Base-by-base conservation (phyloP, 2,113 vertebrate genomes). In the Lycaon pictus region DNA sequence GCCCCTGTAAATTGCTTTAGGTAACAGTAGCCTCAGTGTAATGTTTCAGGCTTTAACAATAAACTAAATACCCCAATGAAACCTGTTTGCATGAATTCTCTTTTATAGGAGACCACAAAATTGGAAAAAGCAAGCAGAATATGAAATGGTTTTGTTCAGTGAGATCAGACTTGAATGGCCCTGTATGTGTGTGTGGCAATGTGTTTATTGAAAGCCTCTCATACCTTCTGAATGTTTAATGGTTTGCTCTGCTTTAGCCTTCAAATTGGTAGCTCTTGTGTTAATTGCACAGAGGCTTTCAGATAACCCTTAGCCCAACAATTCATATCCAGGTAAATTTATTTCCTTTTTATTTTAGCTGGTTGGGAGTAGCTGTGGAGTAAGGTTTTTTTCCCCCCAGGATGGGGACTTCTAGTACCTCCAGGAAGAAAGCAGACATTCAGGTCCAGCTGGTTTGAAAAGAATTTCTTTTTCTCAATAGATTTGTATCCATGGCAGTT, bases 221-320 rank as follows among this genome's bases (percentile, higher is more conserved):
- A 84, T 15, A 92, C 9, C 8, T 96, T 96, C 56, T 72, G 48
- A n/a, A 92, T 85, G 25, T 79, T 89, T 92, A 95, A 93, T 93
- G 69, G 25, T 96, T 94, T 95, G 10, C 16, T 81, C 6, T 84
- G 71, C 27, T 90, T 96, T 92, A 58, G 35, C 32, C 37, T 81
- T 97, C 43, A 96, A 71, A 93, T 87, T 12, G 48, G 15, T 23
- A 91, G 56, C 37, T 84, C 29, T 91, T 93, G n/a, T 94, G 55
- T 90, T 96, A 96, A 90, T 87, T 94, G 55, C 22, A 90, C 20
- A 90, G 76, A 93, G 19, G 25, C n/a, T 95, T 93, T 96, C 43
- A 25, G 27, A 80, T 81, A 20, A 92, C 60, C 62, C 53, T 85
- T 96, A 93, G 10, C 23, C 43, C 43, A 93, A 85, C 0, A 58